Conservation (phyloP, 2,113 vertebrate species). For the Actenoides lindsayi region DNA sequence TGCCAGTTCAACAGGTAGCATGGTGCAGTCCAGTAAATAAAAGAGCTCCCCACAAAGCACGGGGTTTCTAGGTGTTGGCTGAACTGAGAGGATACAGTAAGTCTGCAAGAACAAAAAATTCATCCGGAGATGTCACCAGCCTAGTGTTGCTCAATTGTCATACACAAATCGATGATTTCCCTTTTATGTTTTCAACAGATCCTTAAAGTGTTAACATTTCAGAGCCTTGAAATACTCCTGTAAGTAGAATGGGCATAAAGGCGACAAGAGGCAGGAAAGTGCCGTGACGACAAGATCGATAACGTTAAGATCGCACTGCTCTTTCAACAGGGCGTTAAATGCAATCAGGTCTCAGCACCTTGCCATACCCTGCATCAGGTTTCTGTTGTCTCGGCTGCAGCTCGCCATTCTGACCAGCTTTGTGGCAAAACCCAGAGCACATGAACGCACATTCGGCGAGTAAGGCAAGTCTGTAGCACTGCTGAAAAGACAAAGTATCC, state of each 20-base stretch:
- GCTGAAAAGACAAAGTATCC: rapidly evolving
- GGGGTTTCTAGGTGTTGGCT: rapidly evolving
- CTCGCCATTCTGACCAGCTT: rapidly evolving
- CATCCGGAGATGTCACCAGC: neutral
- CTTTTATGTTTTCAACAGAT: neutral
- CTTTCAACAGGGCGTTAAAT: neutral
- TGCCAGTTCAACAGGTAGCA: neutral
- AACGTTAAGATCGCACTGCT: neutral
- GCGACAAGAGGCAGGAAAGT: neutral
- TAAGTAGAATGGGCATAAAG: neutral
- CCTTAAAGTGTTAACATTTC: neutral
- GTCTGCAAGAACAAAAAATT: neutral
- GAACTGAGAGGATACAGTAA: neutral
- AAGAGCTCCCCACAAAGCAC: neutral
- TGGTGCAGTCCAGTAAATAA: neutral
- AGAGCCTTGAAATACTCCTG: neutral
- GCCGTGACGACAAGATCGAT: rapidly evolving
- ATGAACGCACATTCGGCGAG: rapidly evolving
- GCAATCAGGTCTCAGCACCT: neutral
- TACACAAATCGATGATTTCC: neutral
- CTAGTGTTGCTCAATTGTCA: neutral
- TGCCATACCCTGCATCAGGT: rapidly evolving
- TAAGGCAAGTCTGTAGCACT: rapidly evolving
- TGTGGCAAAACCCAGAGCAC: neutral
- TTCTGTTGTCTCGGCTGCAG: neutral